phyloP scores from a whole-genome alignment of 2,113 vertebrate species.

The Macrotis lagotis region DNA sequence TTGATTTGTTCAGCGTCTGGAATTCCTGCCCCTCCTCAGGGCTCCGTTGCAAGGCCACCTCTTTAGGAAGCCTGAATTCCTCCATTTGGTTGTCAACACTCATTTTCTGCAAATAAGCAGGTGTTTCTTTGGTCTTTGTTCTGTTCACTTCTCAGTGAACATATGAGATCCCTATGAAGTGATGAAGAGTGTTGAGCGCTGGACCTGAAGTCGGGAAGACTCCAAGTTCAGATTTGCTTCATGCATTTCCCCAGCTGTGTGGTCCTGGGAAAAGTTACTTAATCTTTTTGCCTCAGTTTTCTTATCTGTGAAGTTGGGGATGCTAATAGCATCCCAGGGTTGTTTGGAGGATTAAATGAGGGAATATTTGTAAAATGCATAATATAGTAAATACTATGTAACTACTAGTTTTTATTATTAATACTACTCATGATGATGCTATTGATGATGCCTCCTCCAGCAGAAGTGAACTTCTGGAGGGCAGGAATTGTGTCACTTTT shows the following conservation, averaged over 20 bases:
- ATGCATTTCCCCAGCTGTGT: background rate
- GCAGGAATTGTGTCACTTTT: background rate
- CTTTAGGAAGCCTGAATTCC: background rate
- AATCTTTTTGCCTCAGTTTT: background rate
- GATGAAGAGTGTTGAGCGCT: background rate
- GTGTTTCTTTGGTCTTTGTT: background rate
- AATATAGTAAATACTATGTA: background rate
- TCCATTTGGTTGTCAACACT: background rate
- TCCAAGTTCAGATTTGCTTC: background rate
- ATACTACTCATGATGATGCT: background rate
- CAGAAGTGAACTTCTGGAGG: too few species aligned
- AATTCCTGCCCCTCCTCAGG: accelerated
- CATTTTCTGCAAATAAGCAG: background rate
- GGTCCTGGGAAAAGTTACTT: background rate
- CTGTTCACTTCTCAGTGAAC: background rate
- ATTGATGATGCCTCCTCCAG: background rate
- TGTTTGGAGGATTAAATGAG: background rate
- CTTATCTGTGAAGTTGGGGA: background rate
- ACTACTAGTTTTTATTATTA: background rate
- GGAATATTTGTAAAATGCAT: background rate
- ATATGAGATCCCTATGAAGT: background rate
- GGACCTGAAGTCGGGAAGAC: background rate
- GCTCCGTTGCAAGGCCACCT: background rate
- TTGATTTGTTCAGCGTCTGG: background rate
- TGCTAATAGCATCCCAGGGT: background rate